Base-by-base conservation (phyloP, 2,888 invertebrate species). In the Eupeodes luniger region DNA sequence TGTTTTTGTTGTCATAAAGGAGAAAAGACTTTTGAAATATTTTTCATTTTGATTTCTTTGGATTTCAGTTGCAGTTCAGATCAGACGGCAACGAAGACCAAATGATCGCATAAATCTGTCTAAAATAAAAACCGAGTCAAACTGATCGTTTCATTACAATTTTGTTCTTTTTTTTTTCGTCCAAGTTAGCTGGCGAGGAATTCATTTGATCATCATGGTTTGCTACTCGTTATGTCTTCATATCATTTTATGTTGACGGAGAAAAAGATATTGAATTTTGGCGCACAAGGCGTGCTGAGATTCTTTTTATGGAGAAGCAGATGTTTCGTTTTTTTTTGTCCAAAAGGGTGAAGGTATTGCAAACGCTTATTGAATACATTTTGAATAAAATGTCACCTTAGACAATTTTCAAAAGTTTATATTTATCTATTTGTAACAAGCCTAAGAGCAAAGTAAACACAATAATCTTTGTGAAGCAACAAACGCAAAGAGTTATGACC, bases 61-160 rank as follows among this genome's bases (percentile, higher is more conserved):
- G 62, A 61, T 81, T 77, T 64, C 34, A 70, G 79, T 86, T 36
- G n/a, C 34, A 36, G 59, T 75, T 36, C 36, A n/a, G 44, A 72
- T 36, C 36, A n/a, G 44, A 72, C 27, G 55, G 47, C 49, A 78
- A 59, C 36, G 79, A 75, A 67, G 59, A 82, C 79, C 86, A 80
- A 87, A 87, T 87, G 87, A 72, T 64, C 16, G 51, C 80, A 87
- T 87, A 87, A 87, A 87, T 87, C 87, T 81, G 76, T 72, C 69
- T 19, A 9, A 19, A 51, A 66, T 62, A 75, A 67, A 85, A 55
- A 72, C 40, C 6, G 57, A 49, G 27, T 4, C 12, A 57, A 4
- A 36, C 59, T 64, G 16, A 40, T 55, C n/a, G 34, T 62, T 79
- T 47, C 57, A 72, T 67, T 53, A 78, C 5, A 40, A 40, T 19